Conservation (phyloP, 2,797 vertebrate genomes). For the Pteronotus mesoamericanus region DNA sequence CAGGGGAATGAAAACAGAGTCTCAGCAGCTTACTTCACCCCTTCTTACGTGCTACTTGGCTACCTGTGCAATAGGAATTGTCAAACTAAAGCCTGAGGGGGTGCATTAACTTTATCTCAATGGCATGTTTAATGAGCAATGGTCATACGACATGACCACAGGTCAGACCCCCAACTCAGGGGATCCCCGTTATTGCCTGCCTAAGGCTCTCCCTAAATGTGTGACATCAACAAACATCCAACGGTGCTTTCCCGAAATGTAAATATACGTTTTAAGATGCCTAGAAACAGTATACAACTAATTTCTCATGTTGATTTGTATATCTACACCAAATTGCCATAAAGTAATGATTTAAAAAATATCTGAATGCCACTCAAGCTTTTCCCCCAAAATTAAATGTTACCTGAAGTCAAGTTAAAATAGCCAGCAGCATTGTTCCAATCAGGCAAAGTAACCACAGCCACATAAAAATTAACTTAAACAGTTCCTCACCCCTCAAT, state of each 20-base stretch:
- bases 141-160: fast-evolving
- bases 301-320: neutral
- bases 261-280: neutral
- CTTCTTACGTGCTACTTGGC: neutral
- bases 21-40: neutral
- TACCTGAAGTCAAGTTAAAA: slow-evolving; percentile 19
- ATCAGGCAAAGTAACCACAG: slow-evolving; percentile 21
- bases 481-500: neutral
- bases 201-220: neutral
- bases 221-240: neutral
- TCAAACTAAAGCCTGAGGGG: neutral
- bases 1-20: neutral
- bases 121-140: neutral
- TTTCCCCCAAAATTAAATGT: neutral
- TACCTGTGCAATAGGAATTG: neutral
- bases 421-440: neutral
- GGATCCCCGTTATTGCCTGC: neutral
- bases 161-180: neutral
- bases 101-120: neutral
- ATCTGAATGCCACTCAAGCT: neutral
- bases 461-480: neutral
- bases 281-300: neutral
- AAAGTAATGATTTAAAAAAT: neutral
- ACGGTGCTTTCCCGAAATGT: neutral
- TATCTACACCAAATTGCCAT: neutral